Evolutionary conservation across 2,113 vertebrate genomes (phyloP).

Genomic region (Calonectris borealis): DNA sequence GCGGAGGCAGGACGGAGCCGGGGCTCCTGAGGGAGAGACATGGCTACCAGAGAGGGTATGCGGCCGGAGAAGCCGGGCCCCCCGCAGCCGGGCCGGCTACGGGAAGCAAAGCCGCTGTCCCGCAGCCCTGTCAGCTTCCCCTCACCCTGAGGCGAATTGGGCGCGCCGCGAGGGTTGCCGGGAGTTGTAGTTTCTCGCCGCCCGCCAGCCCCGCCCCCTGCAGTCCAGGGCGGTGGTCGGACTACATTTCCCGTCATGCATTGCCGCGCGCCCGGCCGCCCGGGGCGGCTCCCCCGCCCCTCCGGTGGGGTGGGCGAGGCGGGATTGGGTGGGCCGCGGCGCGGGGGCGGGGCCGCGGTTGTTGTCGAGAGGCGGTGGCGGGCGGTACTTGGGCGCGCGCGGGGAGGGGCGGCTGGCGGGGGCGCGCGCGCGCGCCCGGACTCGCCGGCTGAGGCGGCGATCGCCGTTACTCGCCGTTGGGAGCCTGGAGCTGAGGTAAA

Average conservation of each 20-base stretch:
- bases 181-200: background rate
- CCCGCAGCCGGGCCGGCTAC: rapidly evolving
- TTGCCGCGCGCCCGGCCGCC: background rate
- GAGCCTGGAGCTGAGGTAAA: background rate
- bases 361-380: background rate
- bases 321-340: background rate
- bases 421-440: background rate
- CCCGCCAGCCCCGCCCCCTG: rapidly evolving
- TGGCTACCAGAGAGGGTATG: rapidly evolving
- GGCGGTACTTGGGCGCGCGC: background rate
- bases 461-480: background rate
- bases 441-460: background rate
- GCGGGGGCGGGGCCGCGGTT: background rate
- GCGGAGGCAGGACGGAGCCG: background rate
- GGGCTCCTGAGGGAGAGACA: rapidly evolving
- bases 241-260: constrained; percentile 61
- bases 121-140: rapidly evolving
- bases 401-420: background rate
- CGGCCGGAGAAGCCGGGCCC: rapidly evolving
- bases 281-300: too few relatives aligned
- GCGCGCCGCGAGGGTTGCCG: background rate
- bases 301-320: too few relatives aligned
- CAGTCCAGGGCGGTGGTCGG: rapidly evolving
- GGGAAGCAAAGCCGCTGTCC: rapidly evolving
- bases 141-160: background rate